Evolutionary conservation across 2,888 invertebrate genomes (phyloP).

Genomic region (Seira musarum): DNA sequence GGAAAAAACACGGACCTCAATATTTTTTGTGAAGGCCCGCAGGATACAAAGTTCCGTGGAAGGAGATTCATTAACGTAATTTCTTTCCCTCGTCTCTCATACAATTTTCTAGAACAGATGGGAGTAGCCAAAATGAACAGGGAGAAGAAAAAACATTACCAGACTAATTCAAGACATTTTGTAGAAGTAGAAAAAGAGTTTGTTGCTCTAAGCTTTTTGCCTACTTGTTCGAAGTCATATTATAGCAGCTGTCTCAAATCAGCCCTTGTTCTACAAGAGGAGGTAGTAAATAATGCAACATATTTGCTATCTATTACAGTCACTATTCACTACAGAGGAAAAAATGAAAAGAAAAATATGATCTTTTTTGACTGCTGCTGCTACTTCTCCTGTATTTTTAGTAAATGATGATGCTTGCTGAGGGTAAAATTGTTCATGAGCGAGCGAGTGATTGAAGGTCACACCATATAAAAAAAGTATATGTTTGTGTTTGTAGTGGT

Average conservation of each 20-base stretch:
- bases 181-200: constrained; percentile 12
- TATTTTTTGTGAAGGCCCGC: constrained; percentile 56
- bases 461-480: not conserved
- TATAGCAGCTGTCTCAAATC: constrained; percentile 29
- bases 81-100: constrained; percentile 42
- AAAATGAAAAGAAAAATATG: too few species aligned
- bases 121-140: constrained; percentile 33
- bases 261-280: not conserved
- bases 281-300: constrained; percentile 22
- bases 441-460: constrained; percentile 24
- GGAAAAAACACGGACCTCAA: constrained; percentile 48
- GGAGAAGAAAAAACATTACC: not conserved
- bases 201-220: constrained; percentile 38
- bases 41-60: constrained; percentile 57
- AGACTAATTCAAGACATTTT: constrained; percentile 18
- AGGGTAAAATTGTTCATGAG: constrained; percentile 1
- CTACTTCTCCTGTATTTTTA: too few species aligned
- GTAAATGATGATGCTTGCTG: constrained; percentile 21
- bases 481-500: too few species aligned
- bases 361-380: too few species aligned
- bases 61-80: constrained; percentile 61
- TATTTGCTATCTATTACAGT: constrained; percentile 1
- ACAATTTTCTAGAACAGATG: constrained; percentile 55
- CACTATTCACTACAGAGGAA: too few species aligned
- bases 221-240: constrained; percentile 24